Conservation (phyloP, 2,113 vertebrate species). For the Scatophagus argus region DNA sequence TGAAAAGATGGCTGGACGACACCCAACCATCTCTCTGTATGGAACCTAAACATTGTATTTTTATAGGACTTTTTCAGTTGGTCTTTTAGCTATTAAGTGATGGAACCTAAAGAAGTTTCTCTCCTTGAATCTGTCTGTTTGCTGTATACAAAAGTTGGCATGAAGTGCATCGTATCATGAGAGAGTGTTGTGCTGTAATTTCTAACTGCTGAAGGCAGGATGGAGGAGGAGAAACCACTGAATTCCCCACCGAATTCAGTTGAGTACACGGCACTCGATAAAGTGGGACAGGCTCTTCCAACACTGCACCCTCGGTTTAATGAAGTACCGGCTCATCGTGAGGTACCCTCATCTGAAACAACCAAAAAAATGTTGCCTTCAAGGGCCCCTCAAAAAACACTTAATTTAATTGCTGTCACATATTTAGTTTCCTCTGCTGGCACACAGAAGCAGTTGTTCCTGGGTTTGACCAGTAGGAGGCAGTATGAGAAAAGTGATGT, state of each 20-base stretch:
- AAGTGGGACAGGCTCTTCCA: neutral
- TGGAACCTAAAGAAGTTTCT: neutral
- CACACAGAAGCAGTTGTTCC: neutral
- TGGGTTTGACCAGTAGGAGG: conserved; percentile 20
- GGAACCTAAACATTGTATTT: neutral
- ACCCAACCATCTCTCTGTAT: neutral
- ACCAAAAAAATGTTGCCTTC: neutral
- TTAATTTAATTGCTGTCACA: neutral
- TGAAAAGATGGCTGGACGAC: neutral
- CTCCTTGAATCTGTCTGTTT: neutral
- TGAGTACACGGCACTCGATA: neutral
- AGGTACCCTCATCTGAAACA: neutral
- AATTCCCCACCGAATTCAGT: no score
- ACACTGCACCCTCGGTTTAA: neutral
- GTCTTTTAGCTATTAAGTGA: neutral
- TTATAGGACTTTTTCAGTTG: neutral
- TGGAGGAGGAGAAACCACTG: neutral
- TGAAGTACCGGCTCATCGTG: no score
- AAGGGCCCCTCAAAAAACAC: neutral
- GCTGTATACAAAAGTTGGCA: neutral
- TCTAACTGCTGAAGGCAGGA: neutral
- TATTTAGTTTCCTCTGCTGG: neutral
- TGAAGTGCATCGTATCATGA: neutral
- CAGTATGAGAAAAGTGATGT: neutral
- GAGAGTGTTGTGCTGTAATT: neutral